Base-by-base conservation (phyloP, 2,888 invertebrate genomes). In the Hedychridium roseum region DNA sequence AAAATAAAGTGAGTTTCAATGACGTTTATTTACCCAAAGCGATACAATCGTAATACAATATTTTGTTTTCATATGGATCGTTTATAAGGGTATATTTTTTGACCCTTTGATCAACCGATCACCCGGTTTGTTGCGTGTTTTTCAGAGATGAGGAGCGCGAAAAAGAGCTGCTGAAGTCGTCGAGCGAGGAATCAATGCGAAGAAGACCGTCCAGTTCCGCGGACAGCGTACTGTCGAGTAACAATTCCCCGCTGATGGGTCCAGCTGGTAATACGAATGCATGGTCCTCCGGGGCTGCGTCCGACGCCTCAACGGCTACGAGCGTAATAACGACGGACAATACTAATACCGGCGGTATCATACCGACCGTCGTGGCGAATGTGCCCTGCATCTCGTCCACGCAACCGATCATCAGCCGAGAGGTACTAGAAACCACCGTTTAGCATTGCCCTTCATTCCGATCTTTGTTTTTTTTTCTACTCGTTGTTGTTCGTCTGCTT, bases 341-440 rank as follows among this genome's bases (percentile, higher is more conserved):
- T 59, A 61, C 58, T 43, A 63, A 57, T 47, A 56, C 56, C 56
- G 53, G 53, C 62, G 62, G 65, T 58, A 72, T 71, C 48, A 58
- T 69, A 49, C 58, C 80, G 57, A 68, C 79, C 49, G 70, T 79
- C 32, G 79, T 80, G 46, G 60, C 79, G 42, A 74, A 75, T 54
- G 66, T 73, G 34, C 70, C 70, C 50, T 74, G 73, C 54, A 62
- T 62, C 48, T 62, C 68, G 31, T 70, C 78, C 42, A 67, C 77
- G 31, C 79, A 77, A 68, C 71, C 78, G 42, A 76, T 75, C 76
- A 80, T 76, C 74, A 79, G 74, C 72, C 78, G 74, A 76, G 86
- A 87, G 86, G 87, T 87, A 86, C 81, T 87, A 76, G 86, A 87
- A 84, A 87, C 86, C 70, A 86, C 86, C 79, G 87, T 87, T 80